A percentile compares a stretch with the other conserved stretches of the same genome.
These are phyloP conservation scores for Cacatua alba DNA, from an alignment of 2,113 vertebrate species.

Conservation along the genomic window DNA sequence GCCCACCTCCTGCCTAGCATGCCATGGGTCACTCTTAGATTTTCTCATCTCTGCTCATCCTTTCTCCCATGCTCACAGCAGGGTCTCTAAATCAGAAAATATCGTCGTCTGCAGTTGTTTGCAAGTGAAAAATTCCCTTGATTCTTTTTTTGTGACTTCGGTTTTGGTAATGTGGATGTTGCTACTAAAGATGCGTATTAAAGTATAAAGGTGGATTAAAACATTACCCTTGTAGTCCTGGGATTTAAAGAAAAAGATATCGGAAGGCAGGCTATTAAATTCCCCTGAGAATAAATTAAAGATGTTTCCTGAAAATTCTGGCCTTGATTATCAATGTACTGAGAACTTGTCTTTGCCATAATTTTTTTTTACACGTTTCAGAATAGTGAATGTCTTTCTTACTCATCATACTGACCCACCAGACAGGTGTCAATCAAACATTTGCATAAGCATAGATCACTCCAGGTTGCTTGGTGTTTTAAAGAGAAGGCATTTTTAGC, in stretches of 20 bases:
- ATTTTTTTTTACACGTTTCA: not conserved
- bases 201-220: not conserved
- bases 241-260: not conserved
- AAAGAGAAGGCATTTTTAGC: not conserved
- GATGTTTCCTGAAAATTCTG: not conserved
- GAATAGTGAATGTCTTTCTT: not conserved
- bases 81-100: not conserved
- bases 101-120: not conserved
- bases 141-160: not conserved
- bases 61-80: not conserved
- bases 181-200: not conserved
- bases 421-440: not conserved
- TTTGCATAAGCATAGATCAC: not conserved
- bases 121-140: not conserved
- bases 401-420: not conserved
- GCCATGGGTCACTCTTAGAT: not conserved
- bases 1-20: not conserved
- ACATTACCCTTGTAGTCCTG: not conserved
- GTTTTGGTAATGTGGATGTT: not conserved
- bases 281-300: constrained; percentile 10
- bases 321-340: not conserved
- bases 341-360: not conserved
- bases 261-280: not conserved
- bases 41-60: not conserved
- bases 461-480: not conserved